phyloP scores from a whole-genome alignment of 2,888 invertebrate species.

The Phania funesta region DNA sequence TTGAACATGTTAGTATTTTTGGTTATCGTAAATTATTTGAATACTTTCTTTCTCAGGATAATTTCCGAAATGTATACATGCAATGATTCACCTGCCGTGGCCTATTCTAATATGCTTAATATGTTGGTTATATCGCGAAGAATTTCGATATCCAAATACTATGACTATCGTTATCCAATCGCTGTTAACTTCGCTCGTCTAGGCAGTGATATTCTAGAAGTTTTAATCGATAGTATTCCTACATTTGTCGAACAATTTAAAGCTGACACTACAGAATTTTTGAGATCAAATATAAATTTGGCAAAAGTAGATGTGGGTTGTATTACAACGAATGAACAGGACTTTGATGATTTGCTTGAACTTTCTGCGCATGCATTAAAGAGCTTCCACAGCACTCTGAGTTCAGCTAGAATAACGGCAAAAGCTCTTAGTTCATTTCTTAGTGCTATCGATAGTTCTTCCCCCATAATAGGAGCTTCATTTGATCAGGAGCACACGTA shows the following conservation, averaged over 20 bases:
- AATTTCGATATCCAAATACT: conserved; percentile 75
- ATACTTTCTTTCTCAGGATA: conserved; percentile 71
- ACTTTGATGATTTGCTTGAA: conserved; percentile 70
- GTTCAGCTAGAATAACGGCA: conserved; percentile 76
- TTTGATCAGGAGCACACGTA: conserved; percentile 76
- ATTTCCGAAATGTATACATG: conserved; percentile 78
- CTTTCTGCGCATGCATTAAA: conserved; percentile 73
- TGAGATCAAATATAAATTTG: conserved; percentile 70
- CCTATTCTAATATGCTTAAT: conserved; percentile 78
- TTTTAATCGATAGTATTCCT: conserved; percentile 75
- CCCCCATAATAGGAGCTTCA: conserved; percentile 76
- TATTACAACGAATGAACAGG: conserved; percentile 71
- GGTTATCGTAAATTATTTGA: not conserved
- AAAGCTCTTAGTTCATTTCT: conserved; percentile 76
- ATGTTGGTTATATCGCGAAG: conserved; percentile 78
- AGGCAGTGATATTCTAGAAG: conserved; percentile 78
- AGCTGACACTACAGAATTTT: conserved; percentile 69
- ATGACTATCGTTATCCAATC: conserved; percentile 78
- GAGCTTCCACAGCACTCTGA: conserved; percentile 77
- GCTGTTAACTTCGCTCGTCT: conserved; percentile 79
- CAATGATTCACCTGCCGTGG: conserved; percentile 73
- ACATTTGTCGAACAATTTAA: conserved; percentile 77
- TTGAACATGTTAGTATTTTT: conserved; percentile 4
- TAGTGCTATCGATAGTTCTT: conserved; percentile 74
- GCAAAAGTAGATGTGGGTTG: conserved; percentile 74